Base-by-base conservation (phyloP, 2,888 invertebrate genomes). In the Sinotaia quadrata region DNA sequence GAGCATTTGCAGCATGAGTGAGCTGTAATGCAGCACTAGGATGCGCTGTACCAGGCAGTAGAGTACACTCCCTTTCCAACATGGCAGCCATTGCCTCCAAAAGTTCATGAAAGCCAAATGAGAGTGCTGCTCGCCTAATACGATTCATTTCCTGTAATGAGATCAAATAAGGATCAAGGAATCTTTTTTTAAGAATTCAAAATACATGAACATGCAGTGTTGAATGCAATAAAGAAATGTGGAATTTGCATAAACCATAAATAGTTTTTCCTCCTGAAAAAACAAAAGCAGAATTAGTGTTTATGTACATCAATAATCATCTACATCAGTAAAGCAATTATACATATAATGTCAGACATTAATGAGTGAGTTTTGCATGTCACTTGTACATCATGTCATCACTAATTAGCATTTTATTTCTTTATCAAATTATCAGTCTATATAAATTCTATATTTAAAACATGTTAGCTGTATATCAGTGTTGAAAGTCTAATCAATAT, bases 11-110 rank as follows among this genome's bases (percentile, higher is more conserved):
- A 0, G 96, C 96, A 88, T 97, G 96, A 21, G 94, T 94, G 70
- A 97, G 91, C 86, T 97, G 97, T 69, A 96, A 88, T 0, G 95
- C 93, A 84, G 95, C 95, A 85, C 97, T 96, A 0, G 95, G 93
- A 85, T 95, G 94, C 18, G 94, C 89, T 70, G 91, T 91, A 15
- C 93, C 91, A 0, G 95, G 94, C 65, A 97, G 89, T 67, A 94
- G 89, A 0, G 93, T 91, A 81, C 95, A 94, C 88, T 98, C 98
- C 65, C 96, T 92, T 82, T 98, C 97, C 75, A 98, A 91, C 72
- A 97, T 93, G 66, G 91, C 91, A 0, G 96, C 95, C 82, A 98
- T 91, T 1, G 95, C 94, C 74, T 94, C 94, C 27, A 98, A 89
- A 36, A 97, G 90, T 80, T 96, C 96, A 1, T 94, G 91, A 88